Base-by-base conservation (phyloP, 2,113 vertebrate genomes). In the Probosciger aterrimus region DNA sequence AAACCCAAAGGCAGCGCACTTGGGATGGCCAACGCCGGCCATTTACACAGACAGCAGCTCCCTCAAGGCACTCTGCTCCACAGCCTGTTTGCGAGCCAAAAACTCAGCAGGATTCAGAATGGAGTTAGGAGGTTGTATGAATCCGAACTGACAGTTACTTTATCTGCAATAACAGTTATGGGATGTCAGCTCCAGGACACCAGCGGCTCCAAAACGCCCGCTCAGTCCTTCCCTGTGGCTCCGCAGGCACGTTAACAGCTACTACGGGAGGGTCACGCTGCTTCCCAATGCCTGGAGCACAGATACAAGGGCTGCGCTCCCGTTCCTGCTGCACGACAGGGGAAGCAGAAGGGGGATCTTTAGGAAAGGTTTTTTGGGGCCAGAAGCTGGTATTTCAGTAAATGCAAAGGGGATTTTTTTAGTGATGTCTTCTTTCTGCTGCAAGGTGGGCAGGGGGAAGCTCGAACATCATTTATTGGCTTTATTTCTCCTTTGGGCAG, bases 141-240 rank as follows among this genome's bases (percentile, higher is more conserved):
- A 95, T 92, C 76, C 18, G 86, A 95, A 86, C 89, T 93, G 94
- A 95, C 94, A 95, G 94, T 53, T 89, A 67, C 95, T 95, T 96
- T 91, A 81, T 90, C 92, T 71, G 86, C 86, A 92, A 91, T 86
- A 88, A 90, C 53, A 63, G 80, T 39, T 11, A 59, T 68, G 95
- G 83, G 85, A 92, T 79, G 78, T 47, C 15, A 95, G 91, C 94
- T 81, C 88, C 88, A 67, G 92, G 95, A 90, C 82, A 80, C 16
- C 7, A 92, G 46, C 4, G 2, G 78, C 86, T 79, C 78, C 4
- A 4, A 49, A 73, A 11, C 3, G 3, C 52, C 41, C 4, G 43
- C 86, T 68, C 88, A 14, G 88, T 39, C 82, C 33, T 57, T 79
- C 78, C 85, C 82, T 7, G n/a, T 4, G 7, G 55, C 46, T 41